A percentile compares a stretch with the other conserved stretches of the same genome.
These are phyloP conservation scores for Chironomus tentans DNA, from an alignment of 2,888 invertebrate species.

Conservation along the genomic window DNA sequence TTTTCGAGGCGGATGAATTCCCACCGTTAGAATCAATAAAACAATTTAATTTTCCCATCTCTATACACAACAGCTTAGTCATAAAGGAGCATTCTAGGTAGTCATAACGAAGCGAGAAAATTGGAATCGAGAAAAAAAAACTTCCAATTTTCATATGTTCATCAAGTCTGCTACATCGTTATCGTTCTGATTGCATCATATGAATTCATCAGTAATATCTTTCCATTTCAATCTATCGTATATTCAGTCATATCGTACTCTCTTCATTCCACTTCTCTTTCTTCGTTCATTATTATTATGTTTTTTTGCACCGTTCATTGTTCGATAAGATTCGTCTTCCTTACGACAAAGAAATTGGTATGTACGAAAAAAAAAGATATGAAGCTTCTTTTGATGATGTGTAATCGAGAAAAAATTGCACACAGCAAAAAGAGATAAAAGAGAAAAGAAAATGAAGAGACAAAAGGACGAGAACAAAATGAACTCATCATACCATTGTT, in stretches of 20 bases:
- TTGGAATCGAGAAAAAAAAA: no score
- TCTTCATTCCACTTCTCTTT: neutral
- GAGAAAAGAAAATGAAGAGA: neutral
- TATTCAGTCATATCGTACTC: neutral
- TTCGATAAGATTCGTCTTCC: neutral
- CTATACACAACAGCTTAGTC: neutral
- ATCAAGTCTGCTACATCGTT: neutral
- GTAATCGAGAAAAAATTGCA: constrained; percentile 3
- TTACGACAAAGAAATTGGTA: neutral
- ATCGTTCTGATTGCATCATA: constrained; percentile 6
- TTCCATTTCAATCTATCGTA: neutral
- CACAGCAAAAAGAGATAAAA: neutral
- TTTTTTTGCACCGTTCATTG: neutral
- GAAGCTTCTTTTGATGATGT: constrained; percentile 14
- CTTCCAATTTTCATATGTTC: neutral
- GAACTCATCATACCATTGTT: constrained; percentile 18
- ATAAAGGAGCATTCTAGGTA: no score
- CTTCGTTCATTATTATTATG: neutral
- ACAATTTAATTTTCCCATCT: neutral
- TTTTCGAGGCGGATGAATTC: neutral
- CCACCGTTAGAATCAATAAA: neutral
- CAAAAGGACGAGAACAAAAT: constrained; percentile 12
- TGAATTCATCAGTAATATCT: constrained; percentile 9
- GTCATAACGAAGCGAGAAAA: no score
- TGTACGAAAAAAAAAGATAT: neutral